Evolutionary conservation across 1,140 invertebrate genomes (phyloP), one percentile per base, ranked within the genome.

Genomic region (Drosophila eugracilis): DNA sequence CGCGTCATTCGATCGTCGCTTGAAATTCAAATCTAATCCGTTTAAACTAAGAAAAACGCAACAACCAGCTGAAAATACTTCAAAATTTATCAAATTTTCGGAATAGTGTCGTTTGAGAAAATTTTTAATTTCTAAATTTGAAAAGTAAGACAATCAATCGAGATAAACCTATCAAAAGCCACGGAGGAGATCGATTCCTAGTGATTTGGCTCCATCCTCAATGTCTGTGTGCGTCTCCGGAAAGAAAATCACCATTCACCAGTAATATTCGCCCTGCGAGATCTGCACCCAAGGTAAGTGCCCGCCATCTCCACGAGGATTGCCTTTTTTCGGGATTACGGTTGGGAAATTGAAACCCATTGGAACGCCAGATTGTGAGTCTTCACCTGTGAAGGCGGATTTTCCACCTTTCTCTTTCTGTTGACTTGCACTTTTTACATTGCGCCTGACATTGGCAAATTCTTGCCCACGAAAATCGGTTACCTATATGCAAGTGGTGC

Each of bases 51-150:
- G 12, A 1, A 9, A 58, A 60, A 62, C 47, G 60, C 70, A 62
- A 78, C 57, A 72, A 19, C 42, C 71, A 49, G 42, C 58, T 63
- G 32, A 71, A 85, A 79, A 12, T 60, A 78, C 75, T 75, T 85
- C 79, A 84, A 65, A 30, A 42, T 26, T n/a, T 28, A 17, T 12
- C 41, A 17, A 17, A 48, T 47, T 72, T 48, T 39, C 28, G 41
- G 21, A 28, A 37, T 19, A 57, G 67, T 26, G 24, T 58, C 17
- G 21, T 36, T 34, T 48, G 22, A 9, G 1, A 39, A 28, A 49
- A 44, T 59, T 67, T 50, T 28, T 21, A 62, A 44, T n/a, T 45
- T 50, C 9, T 7, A 58, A 50, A 72, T 48, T 71, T 19, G 7
- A 37, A 22, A 22, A 21, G 34, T 22, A 19, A 36, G 15, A 14